Conservation (phyloP, 2,888 invertebrate genomes). For the Mycalesis mineus region DNA sequence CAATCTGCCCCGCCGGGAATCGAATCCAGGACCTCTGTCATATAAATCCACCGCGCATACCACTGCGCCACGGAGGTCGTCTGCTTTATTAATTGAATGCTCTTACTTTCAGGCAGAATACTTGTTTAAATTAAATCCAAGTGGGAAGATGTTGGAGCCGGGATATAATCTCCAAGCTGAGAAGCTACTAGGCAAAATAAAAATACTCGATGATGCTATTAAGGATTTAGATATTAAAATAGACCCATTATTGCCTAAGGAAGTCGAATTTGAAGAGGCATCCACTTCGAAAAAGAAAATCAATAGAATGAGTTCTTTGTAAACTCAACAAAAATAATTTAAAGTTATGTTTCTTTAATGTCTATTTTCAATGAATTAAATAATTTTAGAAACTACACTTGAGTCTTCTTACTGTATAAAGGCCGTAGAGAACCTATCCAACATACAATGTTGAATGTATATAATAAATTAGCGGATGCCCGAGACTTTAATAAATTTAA, state of each 20-base stretch:
- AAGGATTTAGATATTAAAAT: slow-evolving; percentile 61
- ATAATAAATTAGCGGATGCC: too few relatives aligned
- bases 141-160: slow-evolving; percentile 83
- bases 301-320: slow-evolving; percentile 49
- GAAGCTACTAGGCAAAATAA: slow-evolving; percentile 66
- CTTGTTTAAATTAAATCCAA: slow-evolving; percentile 81
- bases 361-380: not conserved
- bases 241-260: slow-evolving; percentile 53
- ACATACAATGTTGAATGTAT: too few relatives aligned
- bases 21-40: too few relatives aligned
- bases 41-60: too few relatives aligned
- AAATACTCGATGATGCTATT: slow-evolving; percentile 62
- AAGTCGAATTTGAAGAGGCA: slow-evolving; percentile 40
- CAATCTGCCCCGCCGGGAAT: too few relatives aligned
- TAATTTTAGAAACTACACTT: not conserved
- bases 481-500: too few relatives aligned
- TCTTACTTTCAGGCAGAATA: slow-evolving; percentile 12
- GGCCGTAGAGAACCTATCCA: too few relatives aligned
- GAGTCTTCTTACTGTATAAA: not conserved
- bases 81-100: too few relatives aligned
- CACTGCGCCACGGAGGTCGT: too few relatives aligned
- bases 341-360: not conserved
- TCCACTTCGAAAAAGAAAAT: slow-evolving; percentile 37
- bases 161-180: slow-evolving; percentile 80
- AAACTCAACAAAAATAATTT: slow-evolving; percentile 12